Evolutionary conservation across 2,797 vertebrate species (phyloP).

Genomic region (Hozukius guyotensis): DNA sequence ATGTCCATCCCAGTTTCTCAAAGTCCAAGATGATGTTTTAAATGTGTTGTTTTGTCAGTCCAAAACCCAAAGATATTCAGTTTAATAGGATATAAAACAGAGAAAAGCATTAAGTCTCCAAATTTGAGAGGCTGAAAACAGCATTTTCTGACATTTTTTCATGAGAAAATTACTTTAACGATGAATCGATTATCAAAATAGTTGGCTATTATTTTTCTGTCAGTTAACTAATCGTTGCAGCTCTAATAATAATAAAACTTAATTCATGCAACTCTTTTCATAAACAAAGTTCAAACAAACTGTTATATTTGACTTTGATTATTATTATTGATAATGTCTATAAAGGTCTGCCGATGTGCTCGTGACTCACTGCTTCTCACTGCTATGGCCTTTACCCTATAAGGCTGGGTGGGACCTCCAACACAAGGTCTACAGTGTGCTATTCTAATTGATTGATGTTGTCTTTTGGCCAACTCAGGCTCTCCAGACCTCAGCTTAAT

Average conservation of each 20-base stretch:
- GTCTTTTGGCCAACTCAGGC: constrained; percentile 62
- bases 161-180: too few species aligned
- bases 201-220: too few species aligned
- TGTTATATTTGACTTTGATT: neutral
- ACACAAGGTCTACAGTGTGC: constrained; percentile 53
- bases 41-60: too few species aligned
- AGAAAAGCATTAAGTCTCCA: too few species aligned
- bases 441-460: constrained; percentile 69
- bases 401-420: constrained; percentile 57
- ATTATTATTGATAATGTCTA: neutral
- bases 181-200: too few species aligned
- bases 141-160: too few species aligned
- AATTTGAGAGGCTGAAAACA: too few species aligned
- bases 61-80: too few species aligned
- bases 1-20: too few species aligned
- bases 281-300: neutral
- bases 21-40: too few species aligned
- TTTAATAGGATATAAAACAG: too few species aligned
- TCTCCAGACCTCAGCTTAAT: constrained; percentile 65
- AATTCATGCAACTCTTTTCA: neutral
- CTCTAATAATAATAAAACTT: neutral
- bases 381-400: constrained; percentile 48
- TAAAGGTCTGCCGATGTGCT: neutral
- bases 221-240: too few species aligned
- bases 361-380: constrained; percentile 27